phyloP scores from a whole-genome alignment of 2,888 invertebrate genomes.

The Bellardia bayeri region DNA sequence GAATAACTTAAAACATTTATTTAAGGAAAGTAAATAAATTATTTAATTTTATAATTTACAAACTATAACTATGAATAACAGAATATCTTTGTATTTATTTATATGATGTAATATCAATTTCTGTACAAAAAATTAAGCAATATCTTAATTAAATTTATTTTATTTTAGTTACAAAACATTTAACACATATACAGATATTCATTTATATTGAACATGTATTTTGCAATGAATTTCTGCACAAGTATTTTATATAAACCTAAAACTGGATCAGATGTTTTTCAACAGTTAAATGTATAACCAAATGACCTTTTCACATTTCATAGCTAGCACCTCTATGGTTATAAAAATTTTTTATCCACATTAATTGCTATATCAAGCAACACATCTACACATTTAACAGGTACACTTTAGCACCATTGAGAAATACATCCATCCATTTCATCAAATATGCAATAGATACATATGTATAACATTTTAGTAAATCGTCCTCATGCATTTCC shows the following conservation, averaged over 20 bases:
- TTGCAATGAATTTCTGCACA: too few relatives aligned
- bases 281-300: slow-evolving; percentile 79
- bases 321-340: slow-evolving; percentile 76
- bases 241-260: slow-evolving; percentile 71
- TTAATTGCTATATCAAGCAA: slow-evolving; percentile 78
- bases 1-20: too few relatives aligned
- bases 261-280: slow-evolving; percentile 81
- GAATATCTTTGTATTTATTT: too few relatives aligned
- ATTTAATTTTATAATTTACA: too few relatives aligned
- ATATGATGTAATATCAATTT: too few relatives aligned
- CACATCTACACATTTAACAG: slow-evolving; percentile 77
- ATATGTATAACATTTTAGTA: slow-evolving; percentile 77
- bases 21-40: too few relatives aligned
- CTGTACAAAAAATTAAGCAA: too few relatives aligned
- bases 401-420: slow-evolving; percentile 78
- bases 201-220: too few relatives aligned
- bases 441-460: slow-evolving; percentile 78
- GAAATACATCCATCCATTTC: slow-evolving; percentile 76
- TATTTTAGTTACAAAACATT: too few relatives aligned
- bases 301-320: slow-evolving; percentile 80
- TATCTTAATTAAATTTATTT: too few relatives aligned
- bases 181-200: too few relatives aligned
- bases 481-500: slow-evolving; percentile 79
- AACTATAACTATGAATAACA: too few relatives aligned
- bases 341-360: slow-evolving; percentile 78